Evolutionary conservation across 2,888 invertebrate genomes (phyloP), one percentile per base, ranked within the genome.

Genomic region (Beris chalybata): DNA sequence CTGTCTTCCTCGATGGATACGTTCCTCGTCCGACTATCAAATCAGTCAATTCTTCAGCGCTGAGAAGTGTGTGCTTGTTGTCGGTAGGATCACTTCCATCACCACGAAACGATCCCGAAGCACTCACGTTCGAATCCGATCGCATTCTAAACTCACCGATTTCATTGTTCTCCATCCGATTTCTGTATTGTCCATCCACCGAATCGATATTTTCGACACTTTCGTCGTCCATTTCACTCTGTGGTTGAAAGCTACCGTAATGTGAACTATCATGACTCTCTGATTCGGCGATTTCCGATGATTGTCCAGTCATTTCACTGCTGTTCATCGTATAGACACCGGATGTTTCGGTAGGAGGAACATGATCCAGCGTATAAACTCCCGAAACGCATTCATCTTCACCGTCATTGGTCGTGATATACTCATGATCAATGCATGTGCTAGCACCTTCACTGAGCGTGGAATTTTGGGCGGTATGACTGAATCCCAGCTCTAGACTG

Each of bases 71-170:
- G 70, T 89, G 90, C 72, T 88, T 88, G 70, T 85, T 88, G 75
- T 91, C 91, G 1, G 92, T 90, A 4, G 93, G 93, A 79, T 93
- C 93, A 75, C 92, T 93, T n/a, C 93, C 93, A 74, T 93, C 93
- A 4, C 93, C 93, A 56, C 92, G 88, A 77, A 93, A 93, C 58
- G 92, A 92, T 29, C 86, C 87, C 38, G 86, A 83, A n/a, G 88
- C 87, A 77, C 92, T 92, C 1, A 90, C 86, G 73, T 90, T 89
- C 2, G 93, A 93, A 75, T 92, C 91, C 48, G 91, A 89, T 65
- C 90, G 82, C 75, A 87, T 83, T 67, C 90, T 82, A 75, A 88
- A 89, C 57, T 78, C 74, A 63, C 77, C 81, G 71, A 82, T 82
- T 71, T 83, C 83, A 52, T 80, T 79, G 72, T 81, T 82, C 72